Evolutionary conservation across 2,888 invertebrate genomes (phyloP).

Genomic region (Gymnosoma rotundatum): DNA sequence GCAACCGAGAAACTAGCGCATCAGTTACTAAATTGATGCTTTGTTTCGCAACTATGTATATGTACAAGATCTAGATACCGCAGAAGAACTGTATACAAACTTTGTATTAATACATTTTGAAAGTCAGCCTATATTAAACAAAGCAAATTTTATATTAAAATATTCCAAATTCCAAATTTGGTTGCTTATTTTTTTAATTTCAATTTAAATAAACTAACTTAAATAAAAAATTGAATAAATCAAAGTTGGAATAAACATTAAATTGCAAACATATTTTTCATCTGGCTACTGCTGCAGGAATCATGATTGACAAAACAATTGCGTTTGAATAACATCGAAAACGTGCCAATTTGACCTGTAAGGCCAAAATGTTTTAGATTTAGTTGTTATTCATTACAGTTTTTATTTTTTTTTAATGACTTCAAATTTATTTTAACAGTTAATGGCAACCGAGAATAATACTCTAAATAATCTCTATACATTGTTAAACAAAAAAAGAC

Average conservation of each 20-base stretch:
- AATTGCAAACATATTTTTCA: background rate
- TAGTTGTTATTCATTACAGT: background rate
- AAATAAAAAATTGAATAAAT: slow-evolving; percentile 9
- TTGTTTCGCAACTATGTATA: no score
- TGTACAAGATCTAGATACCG: no score
- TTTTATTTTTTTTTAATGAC: slow-evolving; percentile 28
- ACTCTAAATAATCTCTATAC: background rate
- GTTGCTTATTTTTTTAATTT: background rate
- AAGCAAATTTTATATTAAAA: background rate
- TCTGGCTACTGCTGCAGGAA: background rate
- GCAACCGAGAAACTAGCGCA: no score
- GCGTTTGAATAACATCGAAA: slow-evolving; percentile 53
- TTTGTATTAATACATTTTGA: no score
- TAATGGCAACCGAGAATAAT: slow-evolving; percentile 28
- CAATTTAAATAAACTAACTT: slow-evolving; percentile 7
- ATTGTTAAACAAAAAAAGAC: background rate
- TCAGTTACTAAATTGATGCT: no score
- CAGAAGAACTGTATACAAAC: no score
- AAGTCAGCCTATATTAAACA: no score
- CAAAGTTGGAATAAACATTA: background rate
- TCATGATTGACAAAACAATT: slow-evolving; percentile 68
- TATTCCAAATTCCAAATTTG: slow-evolving; percentile 32
- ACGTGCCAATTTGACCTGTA: slow-evolving; percentile 58
- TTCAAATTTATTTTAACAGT: slow-evolving; percentile 15
- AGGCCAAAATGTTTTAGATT: slow-evolving; percentile 26